Evolutionary conservation across 2,113 vertebrate genomes (phyloP), one percentile per base, ranked within the genome.

Genomic region (Epinephelus fuscoguttatus): DNA sequence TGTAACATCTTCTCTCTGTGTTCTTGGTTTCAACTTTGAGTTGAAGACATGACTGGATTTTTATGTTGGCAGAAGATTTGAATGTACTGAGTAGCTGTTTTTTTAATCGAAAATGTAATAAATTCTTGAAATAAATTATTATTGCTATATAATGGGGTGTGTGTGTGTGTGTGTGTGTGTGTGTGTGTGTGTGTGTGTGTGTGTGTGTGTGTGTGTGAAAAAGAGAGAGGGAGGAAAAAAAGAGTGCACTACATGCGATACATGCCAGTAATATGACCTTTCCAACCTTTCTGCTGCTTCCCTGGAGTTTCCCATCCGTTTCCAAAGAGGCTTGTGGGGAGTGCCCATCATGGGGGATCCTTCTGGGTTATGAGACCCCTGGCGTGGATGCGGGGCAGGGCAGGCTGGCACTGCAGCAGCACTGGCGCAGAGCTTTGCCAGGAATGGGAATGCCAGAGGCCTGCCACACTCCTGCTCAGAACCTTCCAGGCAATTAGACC

Each of bases 391-490:
- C 71, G 81, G 89, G 77, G 86, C 84, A 88, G 88, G 89, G 89
- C 53, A 49, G 66, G 80, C 52, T 91, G 87, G 89, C 91, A 88
- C 78, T 73, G 82, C 59, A 13, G 84, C 82, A 81, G 61, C 23
- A 61, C 89, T 86, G 91, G 84, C 77, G 70, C 84, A 70, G 64
- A 75, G 83, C 81, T 86, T 77, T 90, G 92, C 91, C 89, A 87
- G 87, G 73, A 82, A 75, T 61, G 85, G 74, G 75, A 76, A 50
- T 91, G 92, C 90, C 92, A 93, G 87, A 74, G 91, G 88, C 85
- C 84, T 87, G 85, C 88, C 81, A 83, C 86, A 72, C 86, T 92
- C 93, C 89, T 86, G 91, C 92, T 89, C 91, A 80, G 87, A 91
- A 74, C 78, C 90, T 91, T 76, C 86, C 89, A 53, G 90, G 84